Percentiles rank a stretch among this genome's conserved stretches.
These are phyloP conservation scores for Echinops telfairi DNA, from an alignment of 2,113 vertebrate genomes.

Conservation along the genomic window DNA sequence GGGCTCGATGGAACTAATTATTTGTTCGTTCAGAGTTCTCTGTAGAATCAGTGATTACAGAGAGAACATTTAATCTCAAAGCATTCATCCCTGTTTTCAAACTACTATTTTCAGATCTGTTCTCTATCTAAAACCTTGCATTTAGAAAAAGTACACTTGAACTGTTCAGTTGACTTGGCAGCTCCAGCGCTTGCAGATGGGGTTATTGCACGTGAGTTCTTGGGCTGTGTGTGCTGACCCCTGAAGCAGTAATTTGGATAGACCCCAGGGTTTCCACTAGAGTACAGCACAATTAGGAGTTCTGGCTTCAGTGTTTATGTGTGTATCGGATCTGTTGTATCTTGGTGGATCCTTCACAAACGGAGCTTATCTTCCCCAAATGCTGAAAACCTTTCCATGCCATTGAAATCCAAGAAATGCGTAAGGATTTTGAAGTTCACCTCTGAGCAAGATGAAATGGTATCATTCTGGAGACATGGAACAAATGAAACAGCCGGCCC, in stretches of 20 bases:
- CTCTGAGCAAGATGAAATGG: conserved; percentile 47
- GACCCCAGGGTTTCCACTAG: conserved; percentile 41
- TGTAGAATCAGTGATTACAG: conserved; percentile 70
- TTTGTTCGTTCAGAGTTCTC: conserved; percentile 65
- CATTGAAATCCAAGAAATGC: conserved; percentile 60
- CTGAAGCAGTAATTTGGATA: conserved; percentile 37
- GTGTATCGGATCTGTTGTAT: conserved; percentile 50
- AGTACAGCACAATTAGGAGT: conserved; percentile 42
- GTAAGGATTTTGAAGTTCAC: conserved; percentile 65
- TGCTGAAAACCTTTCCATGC: conserved; percentile 56
- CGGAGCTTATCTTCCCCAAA: conserved; percentile 20
- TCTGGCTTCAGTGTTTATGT: conserved; percentile 66
- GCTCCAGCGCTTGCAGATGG: conserved; percentile 58
- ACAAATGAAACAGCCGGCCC: conserved; percentile 52
- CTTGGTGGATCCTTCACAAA: conserved; percentile 64
- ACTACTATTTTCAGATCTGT: conserved; percentile 66
- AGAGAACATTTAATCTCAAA: conserved; percentile 71
- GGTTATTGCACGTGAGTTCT: conserved; percentile 60
- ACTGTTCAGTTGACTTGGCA: conserved; percentile 71
- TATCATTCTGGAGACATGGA: conserved; percentile 58
- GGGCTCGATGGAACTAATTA: conserved; percentile 68
- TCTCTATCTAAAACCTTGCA: conserved; percentile 59
- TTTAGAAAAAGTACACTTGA: conserved; percentile 67
- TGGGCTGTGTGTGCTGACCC: conserved; percentile 53
- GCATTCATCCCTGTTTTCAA: conserved; percentile 67